These are phyloP conservation scores for Drosophila buzzatii DNA, from an alignment of 2,888 invertebrate genomes.

Conservation along the genomic window DNA sequence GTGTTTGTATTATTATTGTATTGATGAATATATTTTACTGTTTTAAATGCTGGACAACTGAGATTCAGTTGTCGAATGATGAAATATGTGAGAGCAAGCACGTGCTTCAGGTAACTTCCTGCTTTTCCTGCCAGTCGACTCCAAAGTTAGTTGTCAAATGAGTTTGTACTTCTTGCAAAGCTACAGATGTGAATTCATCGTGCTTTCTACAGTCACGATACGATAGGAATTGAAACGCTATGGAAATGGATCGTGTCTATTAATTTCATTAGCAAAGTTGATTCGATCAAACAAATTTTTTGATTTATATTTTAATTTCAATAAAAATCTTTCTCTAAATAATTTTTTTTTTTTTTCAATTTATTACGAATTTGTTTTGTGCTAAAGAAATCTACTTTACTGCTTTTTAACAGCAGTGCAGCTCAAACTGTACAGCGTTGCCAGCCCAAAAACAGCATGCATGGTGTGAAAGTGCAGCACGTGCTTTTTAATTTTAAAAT, in stretches of 20 bases:
- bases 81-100: neutral
- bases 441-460: too few relatives aligned
- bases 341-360: too few relatives aligned
- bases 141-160: neutral
- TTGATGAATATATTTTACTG: constrained; percentile 9
- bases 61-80: neutral
- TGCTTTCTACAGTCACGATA: neutral
- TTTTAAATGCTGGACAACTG: constrained; percentile 10
- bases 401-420: too few relatives aligned
- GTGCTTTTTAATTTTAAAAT: too few relatives aligned
- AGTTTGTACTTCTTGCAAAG: too few relatives aligned
- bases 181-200: neutral
- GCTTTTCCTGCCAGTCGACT: neutral
- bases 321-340: too few relatives aligned
- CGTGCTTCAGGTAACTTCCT: constrained; percentile 2
- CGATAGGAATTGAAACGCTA: neutral
- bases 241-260: neutral
- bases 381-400: too few relatives aligned
- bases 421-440: too few relatives aligned
- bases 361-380: too few relatives aligned
- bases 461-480: too few relatives aligned
- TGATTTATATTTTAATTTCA: too few relatives aligned
- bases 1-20: constrained; percentile 18
- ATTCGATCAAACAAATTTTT: neutral
- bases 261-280: neutral